phyloP scores from a whole-genome alignment of 2,888 invertebrate genomes.

The Rhorus exstirpatorius region DNA sequence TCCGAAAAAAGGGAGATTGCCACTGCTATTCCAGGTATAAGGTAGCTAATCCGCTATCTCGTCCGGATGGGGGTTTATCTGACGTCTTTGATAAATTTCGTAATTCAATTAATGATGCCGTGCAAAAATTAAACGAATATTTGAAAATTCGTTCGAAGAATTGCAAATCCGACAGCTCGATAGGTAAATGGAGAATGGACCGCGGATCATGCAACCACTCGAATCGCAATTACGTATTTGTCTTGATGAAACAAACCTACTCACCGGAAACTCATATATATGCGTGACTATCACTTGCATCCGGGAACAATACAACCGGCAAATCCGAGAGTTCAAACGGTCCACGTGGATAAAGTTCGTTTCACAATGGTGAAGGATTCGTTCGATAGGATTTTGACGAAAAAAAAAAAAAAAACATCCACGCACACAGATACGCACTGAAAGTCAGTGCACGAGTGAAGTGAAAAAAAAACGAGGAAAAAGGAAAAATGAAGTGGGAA shows the following conservation, averaged over 20 bases:
- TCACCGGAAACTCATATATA: neutral
- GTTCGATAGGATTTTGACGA: constrained; percentile 53
- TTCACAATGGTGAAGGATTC: constrained; percentile 54
- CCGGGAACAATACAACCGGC: neutral
- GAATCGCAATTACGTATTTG: constrained; percentile 55
- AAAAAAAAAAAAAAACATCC: constrained; percentile 29
- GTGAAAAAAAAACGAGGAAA: constrained; percentile 49
- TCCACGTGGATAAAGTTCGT: constrained; percentile 50
- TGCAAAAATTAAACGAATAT: too few species aligned
- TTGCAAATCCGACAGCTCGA: too few species aligned
- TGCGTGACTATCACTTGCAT: neutral
- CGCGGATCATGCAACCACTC: too few species aligned
- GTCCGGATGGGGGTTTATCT: too few species aligned
- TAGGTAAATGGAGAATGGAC: too few species aligned
- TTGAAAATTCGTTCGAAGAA: too few species aligned
- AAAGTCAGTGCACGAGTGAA: constrained; percentile 63
- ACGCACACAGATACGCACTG: neutral
- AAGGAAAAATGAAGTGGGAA: constrained; percentile 16
- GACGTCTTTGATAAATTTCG: too few species aligned
- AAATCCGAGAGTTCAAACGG: constrained; percentile 41
- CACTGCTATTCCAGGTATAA: too few species aligned
- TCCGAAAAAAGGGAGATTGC: neutral
- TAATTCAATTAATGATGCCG: too few species aligned
- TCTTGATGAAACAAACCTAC: constrained; percentile 35
- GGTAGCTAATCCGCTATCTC: too few species aligned